A percentile compares a stretch with the other conserved stretches of the same genome.
Conservation (phyloP, 2,113 vertebrate genomes). For the Oostethus manadensis region DNA sequence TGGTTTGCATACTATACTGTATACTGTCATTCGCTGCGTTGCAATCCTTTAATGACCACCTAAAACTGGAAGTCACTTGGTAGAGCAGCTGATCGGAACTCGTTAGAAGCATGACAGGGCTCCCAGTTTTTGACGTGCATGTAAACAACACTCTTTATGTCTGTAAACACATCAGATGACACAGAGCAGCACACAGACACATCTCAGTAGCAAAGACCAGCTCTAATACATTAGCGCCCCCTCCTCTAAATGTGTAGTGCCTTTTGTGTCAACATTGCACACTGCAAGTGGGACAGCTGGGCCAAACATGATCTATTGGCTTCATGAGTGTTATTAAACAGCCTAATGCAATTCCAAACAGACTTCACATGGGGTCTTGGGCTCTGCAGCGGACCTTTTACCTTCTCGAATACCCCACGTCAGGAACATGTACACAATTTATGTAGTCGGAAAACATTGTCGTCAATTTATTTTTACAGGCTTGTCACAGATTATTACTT, state of each 20-base stretch:
- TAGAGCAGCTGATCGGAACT: conserved; percentile 13
- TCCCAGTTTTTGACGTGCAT: conserved; percentile 11
- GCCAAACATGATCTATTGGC: conserved; percentile 64
- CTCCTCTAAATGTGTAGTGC: conserved; percentile 53
- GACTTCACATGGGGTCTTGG: conserved; percentile 29
- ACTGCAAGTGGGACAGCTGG: conserved; percentile 56
- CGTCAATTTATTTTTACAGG: conserved; percentile 46
- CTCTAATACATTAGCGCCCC: conserved; percentile 32
- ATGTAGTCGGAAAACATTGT: conserved; percentile 34
- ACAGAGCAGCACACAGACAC: conserved; percentile 27
- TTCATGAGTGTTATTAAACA: conserved; percentile 67
- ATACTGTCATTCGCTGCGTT: too few species aligned
- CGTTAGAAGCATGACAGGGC: background rate
- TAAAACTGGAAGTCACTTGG: background rate
- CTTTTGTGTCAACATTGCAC: conserved; percentile 70
- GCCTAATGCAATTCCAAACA: conserved; percentile 60
- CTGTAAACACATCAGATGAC: conserved; percentile 22
- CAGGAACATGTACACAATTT: conserved; percentile 46
- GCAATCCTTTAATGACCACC: too few species aligned
- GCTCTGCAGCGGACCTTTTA: conserved; percentile 45
- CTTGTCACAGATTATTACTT: conserved; percentile 37
- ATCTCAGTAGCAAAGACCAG: conserved; percentile 41
- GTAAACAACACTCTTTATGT: conserved; percentile 13
- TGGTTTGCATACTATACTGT: too few species aligned
- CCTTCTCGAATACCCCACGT: conserved; percentile 29